Evolutionary conservation across 2,888 invertebrate species (phyloP).

Genomic region (Xestia xanthographa): DNA sequence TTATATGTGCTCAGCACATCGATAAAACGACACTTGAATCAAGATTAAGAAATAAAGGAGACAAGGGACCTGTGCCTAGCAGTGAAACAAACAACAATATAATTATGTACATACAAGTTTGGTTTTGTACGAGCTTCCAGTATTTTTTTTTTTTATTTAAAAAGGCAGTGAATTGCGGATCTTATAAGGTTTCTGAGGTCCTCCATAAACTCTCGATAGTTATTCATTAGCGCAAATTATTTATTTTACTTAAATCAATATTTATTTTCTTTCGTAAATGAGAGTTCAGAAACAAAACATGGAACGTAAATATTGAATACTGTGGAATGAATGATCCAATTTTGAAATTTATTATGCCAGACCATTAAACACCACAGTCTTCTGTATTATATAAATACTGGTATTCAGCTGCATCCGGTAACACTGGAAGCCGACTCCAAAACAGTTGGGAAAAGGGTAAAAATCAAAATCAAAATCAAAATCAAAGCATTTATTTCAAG

Average conservation of each 20-base stretch:
- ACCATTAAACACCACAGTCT: not conserved
- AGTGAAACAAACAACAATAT: constrained; percentile 6
- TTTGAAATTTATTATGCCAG: not conserved
- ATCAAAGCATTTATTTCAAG: no score
- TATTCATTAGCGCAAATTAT: no score
- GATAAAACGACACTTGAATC: constrained; percentile 41
- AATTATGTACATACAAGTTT: no score
- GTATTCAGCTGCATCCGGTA: no score
- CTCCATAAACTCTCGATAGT: not conserved
- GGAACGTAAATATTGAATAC: not conserved
- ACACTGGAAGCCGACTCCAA: no score
- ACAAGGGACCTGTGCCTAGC: constrained; percentile 17
- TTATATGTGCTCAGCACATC: constrained; percentile 57
- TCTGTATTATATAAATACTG: no score
- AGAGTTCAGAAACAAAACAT: not conserved
- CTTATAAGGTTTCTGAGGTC: not conserved
- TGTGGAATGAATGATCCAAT: not conserved
- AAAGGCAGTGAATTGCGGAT: no score
- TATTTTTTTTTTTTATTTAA: no score
- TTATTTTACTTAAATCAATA: no score
- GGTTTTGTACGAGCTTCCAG: no score
- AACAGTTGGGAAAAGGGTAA: no score
- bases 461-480: no score
- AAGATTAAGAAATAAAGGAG: constrained; percentile 39
- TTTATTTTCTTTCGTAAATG: not conserved